Evolutionary conservation across 2,113 vertebrate genomes (phyloP), one percentile per base, ranked within the genome.

Genomic region (Eonycteris spelaea): DNA sequence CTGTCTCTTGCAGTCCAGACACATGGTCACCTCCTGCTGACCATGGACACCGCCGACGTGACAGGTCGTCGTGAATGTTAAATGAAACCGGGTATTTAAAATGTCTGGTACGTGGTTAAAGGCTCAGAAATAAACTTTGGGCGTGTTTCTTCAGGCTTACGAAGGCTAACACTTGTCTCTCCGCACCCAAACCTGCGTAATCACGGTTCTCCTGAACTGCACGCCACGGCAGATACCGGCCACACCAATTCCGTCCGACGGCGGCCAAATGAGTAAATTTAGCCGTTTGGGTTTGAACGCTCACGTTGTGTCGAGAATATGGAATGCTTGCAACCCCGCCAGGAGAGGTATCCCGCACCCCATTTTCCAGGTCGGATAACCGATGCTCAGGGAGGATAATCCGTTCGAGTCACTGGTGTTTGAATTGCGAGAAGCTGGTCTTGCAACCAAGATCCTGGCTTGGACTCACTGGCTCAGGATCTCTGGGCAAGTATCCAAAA

Each of bases 401-500:
- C 57, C 61, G 28, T 22, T 78, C 19, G 11, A 33, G 63, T 59
- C 85, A 70, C 8, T n/a, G 68, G 55, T 3, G 18, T 35, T 51
- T 16, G 53, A 55, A 33, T 11, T 19, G 38, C 45, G 94, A 86
- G 90, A 74, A 57, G 26, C 30, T 1, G n/a, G 43, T 51, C 38
- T n/a, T 26, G 18, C 40, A 78, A 59, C 87, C 74, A 13, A 53
- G 22, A 65, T 35, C 18, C 65, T 26, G 24, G 65, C 55, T n/a
- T 33, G 59, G 73, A 84, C 24, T 92, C 45, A 59, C 48, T 8
- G 63, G 57, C 43, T 77, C 35, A 7, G 35, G 28, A 80, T 40
- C 65, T 59, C 43, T 33, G 67, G 92, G 95, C 51, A 57, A 86
- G 40, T 43, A 38, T 28, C 74, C 83, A 86, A 89, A 89, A 33